Conservation (phyloP, 1,140 invertebrate species). For the Oryzaephilus surinamensis region DNA sequence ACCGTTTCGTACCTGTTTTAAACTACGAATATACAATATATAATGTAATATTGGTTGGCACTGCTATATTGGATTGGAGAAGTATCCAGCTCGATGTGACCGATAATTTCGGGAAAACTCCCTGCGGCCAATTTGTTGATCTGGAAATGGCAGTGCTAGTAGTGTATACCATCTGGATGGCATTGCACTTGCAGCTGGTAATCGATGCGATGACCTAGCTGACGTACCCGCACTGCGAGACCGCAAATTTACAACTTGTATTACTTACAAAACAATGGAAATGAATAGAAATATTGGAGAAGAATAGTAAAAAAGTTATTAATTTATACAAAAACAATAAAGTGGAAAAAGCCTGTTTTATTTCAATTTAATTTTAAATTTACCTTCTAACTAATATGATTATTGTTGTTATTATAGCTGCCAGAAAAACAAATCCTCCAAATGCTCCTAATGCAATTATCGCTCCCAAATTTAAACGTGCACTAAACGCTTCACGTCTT, state of each 20-base stretch:
- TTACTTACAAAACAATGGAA: conserved; percentile 6
- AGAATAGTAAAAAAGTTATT: background rate
- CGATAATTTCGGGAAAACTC: conserved; percentile 67
- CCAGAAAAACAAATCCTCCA: conserved; percentile 80
- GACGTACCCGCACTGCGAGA: conserved; percentile 37
- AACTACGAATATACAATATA: background rate
- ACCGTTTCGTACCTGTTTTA: conserved; percentile 19
- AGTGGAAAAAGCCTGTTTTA: too few species aligned
- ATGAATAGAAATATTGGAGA: conserved; percentile 17
- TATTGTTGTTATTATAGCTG: conserved; percentile 79
- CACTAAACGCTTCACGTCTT: conserved; percentile 49
- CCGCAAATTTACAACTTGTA: conserved; percentile 15
- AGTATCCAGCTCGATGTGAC: conserved; percentile 69
- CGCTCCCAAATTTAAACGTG: conserved; percentile 70
- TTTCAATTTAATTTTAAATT: too few species aligned
- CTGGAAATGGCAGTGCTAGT: conserved; percentile 80
- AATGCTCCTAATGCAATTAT: conserved; percentile 84
- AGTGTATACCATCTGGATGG: conserved; percentile 79
- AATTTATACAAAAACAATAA: background rate
- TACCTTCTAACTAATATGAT: conserved; percentile 84
- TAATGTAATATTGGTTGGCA: background rate
- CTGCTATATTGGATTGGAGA: conserved; percentile 53
- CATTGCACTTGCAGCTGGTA: conserved; percentile 42
- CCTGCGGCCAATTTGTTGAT: conserved; percentile 76
- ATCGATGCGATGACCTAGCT: conserved; percentile 39